A percentile compares a stretch with the other conserved stretches of the same genome.
Conservation (phyloP, 2,797 vertebrate genomes). For the Chelmon rostratus region DNA sequence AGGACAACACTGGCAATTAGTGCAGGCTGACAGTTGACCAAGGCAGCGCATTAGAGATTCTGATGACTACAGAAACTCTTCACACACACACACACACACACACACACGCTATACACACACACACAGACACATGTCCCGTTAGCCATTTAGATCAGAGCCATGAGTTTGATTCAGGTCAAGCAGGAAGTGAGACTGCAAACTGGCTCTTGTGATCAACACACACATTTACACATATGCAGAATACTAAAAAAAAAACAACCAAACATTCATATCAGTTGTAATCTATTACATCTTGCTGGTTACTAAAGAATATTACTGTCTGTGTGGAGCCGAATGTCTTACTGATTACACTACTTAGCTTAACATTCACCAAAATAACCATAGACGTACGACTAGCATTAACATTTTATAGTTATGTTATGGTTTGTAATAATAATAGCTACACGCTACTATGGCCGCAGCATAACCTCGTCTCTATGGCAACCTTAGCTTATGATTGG, state of each 20-base stretch:
- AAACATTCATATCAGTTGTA: neutral
- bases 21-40: slow-evolving; percentile 46
- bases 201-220: slow-evolving; percentile 14
- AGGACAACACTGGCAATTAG: slow-evolving; percentile 66
- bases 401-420: too few relatives aligned
- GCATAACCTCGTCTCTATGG: too few relatives aligned
- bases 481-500: too few relatives aligned
- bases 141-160: slow-evolving; percentile 7
- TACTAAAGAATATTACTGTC: too few relatives aligned
- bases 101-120: neutral
- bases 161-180: slow-evolving; percentile 41
- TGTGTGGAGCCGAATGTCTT: too few relatives aligned
- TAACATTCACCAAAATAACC: too few relatives aligned
- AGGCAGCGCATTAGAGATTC: slow-evolving; percentile 31
- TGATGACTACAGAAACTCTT: slow-evolving; percentile 33
- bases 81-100: neutral
- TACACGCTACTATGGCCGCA: too few relatives aligned
- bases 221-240: neutral
- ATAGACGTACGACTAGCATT: too few relatives aligned
- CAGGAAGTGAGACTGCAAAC: slow-evolving; percentile 23
- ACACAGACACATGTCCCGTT: neutral
- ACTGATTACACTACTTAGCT: too few relatives aligned
- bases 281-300: too few relatives aligned
- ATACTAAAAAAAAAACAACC: neutral
- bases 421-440: too few relatives aligned